A percentile compares a stretch with the other conserved stretches of the same genome.
Evolutionary conservation across 2,797 vertebrate species (phyloP).

Genomic region (Choloepus didactylus): DNA sequence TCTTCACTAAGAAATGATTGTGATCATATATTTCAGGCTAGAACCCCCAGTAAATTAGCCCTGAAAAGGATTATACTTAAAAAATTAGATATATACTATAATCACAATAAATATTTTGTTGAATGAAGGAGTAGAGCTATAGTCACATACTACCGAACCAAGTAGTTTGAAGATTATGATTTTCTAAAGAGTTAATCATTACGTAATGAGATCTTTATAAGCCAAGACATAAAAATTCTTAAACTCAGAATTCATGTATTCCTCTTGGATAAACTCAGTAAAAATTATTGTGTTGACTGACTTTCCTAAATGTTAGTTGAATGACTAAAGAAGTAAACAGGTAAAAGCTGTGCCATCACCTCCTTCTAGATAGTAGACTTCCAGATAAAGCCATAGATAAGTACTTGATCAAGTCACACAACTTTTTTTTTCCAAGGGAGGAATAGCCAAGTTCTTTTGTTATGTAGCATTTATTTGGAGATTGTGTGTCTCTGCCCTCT

Average conservation of each 20-base stretch:
- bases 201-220: not conserved
- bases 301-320: not conserved
- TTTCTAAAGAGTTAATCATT: not conserved
- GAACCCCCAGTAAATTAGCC: conserved; percentile 9
- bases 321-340: not conserved
- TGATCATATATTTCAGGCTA: conserved; percentile 28
- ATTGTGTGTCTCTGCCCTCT: not conserved
- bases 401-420: not conserved
- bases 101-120: not conserved
- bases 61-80: conserved; percentile 33
- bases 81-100: not conserved
- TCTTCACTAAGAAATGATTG: conserved; percentile 18
- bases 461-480: not conserved
- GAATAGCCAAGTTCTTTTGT: not conserved
- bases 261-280: conserved; percentile 28
- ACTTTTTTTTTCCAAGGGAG: not conserved
- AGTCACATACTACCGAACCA: not conserved
- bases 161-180: not conserved
- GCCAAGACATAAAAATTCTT: not conserved
- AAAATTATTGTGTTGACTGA: not conserved
- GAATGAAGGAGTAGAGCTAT: not conserved
- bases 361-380: not conserved
- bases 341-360: not conserved
- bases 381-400: not conserved
- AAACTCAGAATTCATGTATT: conserved; percentile 38